These are phyloP conservation scores for Pangasius macronema DNA, from an alignment of 2,797 vertebrate genomes.

Conservation along the genomic window DNA sequence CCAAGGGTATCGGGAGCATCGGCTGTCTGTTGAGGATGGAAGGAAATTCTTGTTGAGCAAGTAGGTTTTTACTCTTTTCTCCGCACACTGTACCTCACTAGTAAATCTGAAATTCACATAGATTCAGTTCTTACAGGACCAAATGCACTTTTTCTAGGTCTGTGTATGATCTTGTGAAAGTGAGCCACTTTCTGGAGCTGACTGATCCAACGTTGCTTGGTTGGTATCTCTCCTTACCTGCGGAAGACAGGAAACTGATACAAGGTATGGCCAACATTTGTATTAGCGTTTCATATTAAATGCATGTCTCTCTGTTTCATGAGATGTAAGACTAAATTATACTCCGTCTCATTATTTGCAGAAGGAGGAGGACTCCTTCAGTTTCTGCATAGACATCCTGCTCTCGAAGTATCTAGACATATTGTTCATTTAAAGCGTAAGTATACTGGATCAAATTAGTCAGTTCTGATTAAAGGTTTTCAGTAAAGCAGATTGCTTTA, in stretches of 20 bases:
- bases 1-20: conserved; percentile 16
- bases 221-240: conserved; percentile 65
- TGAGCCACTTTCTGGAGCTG: conserved; percentile 45
- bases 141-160: conserved; percentile 55
- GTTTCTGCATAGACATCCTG: conserved; percentile 69
- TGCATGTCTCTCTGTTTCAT: background rate
- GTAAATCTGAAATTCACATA: background rate
- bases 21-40: background rate
- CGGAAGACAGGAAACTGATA: conserved; percentile 61
- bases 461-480: background rate
- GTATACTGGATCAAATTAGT: conserved; percentile 37
- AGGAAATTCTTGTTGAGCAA: conserved; percentile 60
- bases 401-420: conserved; percentile 55
- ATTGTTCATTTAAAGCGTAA: conserved; percentile 65
- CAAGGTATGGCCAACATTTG: conserved; percentile 54
- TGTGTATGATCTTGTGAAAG: conserved; percentile 63
- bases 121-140: background rate
- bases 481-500: background rate
- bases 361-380: conserved; percentile 66
- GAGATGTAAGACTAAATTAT: background rate
- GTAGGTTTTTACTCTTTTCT: conserved; percentile 45
- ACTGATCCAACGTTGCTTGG: conserved; percentile 61
- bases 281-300: background rate
- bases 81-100: background rate
- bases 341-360: conserved; percentile 40